These are phyloP conservation scores for Chlorocebus sabaeus DNA, from an alignment of 2,113 vertebrate genomes.

Conservation along the genomic window DNA sequence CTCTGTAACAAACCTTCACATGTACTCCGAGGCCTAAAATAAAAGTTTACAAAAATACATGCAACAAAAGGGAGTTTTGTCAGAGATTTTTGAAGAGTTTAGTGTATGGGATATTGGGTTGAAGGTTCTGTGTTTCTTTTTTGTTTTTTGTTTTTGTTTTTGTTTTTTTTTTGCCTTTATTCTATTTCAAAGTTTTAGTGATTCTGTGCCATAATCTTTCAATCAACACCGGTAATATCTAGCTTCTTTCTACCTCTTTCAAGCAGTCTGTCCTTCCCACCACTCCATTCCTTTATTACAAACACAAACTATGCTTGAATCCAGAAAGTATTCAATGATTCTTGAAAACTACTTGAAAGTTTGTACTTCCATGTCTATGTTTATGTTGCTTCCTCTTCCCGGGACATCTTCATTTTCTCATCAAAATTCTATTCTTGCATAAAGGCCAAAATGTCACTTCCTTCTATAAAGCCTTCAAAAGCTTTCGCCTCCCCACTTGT, in stretches of 20 bases:
- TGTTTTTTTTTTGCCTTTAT: neutral
- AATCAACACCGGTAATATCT: neutral
- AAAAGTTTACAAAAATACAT: too few species aligned
- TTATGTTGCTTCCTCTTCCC: neutral
- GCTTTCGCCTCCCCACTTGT: neutral
- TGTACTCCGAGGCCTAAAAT: too few species aligned
- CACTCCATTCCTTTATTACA: neutral
- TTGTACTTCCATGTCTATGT: neutral
- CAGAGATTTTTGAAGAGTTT: slow-evolving; percentile 25
- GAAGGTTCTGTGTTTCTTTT: neutral
- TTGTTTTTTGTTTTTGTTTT: neutral
- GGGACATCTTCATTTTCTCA: neutral
- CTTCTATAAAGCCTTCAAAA: neutral
- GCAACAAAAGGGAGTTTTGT: neutral
- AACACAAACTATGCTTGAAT: neutral
- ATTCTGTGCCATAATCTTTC: neutral
- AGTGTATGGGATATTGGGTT: neutral
- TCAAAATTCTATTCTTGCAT: neutral
- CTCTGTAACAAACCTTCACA: too few species aligned
- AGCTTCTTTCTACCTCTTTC: neutral
- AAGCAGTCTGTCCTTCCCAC: neutral
- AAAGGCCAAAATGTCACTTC: neutral
- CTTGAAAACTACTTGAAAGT: neutral
- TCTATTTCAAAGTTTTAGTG: neutral
- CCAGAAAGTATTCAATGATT: neutral